phyloP scores from a whole-genome alignment of 2,797 vertebrate genomes.

The Monodelphis domestica region DNA sequence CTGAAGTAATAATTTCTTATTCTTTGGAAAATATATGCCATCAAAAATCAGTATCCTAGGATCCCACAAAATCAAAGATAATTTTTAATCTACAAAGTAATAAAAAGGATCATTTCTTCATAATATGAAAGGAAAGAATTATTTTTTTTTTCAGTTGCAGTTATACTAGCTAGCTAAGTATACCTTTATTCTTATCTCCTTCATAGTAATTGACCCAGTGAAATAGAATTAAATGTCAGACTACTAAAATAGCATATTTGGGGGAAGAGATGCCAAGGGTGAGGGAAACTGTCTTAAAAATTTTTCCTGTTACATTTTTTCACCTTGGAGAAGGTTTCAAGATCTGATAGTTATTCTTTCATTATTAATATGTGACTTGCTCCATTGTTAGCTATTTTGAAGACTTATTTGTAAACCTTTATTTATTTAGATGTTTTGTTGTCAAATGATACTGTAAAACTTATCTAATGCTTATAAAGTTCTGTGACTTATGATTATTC shows the following conservation, averaged over 20 bases:
- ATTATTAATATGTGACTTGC: slow-evolving; percentile 50
- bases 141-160: neutral
- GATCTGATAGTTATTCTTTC: slow-evolving; percentile 50
- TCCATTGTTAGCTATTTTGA: slow-evolving; percentile 1
- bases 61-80: slow-evolving; percentile 28
- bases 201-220: slow-evolving; percentile 52
- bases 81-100: slow-evolving; percentile 55
- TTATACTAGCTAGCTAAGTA: neutral
- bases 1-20: neutral
- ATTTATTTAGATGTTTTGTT: neutral
- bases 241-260: neutral
- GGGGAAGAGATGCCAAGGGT: neutral
- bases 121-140: neutral
- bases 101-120: neutral
- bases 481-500: neutral
- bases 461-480: slow-evolving; percentile 36
- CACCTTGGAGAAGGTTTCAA: slow-evolving; percentile 21
- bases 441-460: neutral
- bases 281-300: neutral
- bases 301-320: slow-evolving; percentile 19
- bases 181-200: slow-evolving; percentile 42
- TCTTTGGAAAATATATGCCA: neutral
- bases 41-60: slow-evolving; percentile 52
- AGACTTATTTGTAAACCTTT: slow-evolving; percentile 41
- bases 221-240: slow-evolving; percentile 21